These are phyloP conservation scores for Saccopteryx leptura DNA, from an alignment of 2,113 vertebrate genomes.

Conservation along the genomic window DNA sequence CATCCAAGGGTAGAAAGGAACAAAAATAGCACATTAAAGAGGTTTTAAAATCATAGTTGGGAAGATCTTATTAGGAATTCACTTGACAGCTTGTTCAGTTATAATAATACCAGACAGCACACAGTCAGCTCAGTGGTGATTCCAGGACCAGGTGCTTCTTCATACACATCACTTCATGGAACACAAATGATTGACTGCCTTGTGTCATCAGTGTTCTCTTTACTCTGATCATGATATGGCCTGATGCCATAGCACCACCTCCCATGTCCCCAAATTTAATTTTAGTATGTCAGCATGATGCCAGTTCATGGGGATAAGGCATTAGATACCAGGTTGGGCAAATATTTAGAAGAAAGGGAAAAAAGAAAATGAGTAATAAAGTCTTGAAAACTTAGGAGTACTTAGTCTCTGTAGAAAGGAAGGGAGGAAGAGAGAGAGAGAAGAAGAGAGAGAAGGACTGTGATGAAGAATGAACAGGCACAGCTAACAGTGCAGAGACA, in stretches of 20 bases:
- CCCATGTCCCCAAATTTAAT: background rate
- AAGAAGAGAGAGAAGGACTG: background rate
- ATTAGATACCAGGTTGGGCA: background rate
- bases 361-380: background rate
- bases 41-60: background rate
- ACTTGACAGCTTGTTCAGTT: background rate
- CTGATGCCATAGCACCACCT: background rate
- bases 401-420: background rate
- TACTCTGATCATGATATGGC: too few species aligned
- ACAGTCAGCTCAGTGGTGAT: too few species aligned
- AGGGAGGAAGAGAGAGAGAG: background rate
- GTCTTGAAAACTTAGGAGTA: background rate
- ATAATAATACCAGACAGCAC: background rate
- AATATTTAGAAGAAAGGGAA: background rate
- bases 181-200: accelerated
- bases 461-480: background rate
- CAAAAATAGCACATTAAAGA: background rate
- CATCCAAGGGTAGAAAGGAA: background rate
- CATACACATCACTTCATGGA: background rate
- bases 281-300: background rate
- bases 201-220: background rate
- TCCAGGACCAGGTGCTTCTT: background rate
- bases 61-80: conserved; percentile 21
- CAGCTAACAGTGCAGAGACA: background rate
- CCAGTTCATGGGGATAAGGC: background rate